Conservation (phyloP, 2,797 vertebrate species). For the Brotogeris chrysoptera region DNA sequence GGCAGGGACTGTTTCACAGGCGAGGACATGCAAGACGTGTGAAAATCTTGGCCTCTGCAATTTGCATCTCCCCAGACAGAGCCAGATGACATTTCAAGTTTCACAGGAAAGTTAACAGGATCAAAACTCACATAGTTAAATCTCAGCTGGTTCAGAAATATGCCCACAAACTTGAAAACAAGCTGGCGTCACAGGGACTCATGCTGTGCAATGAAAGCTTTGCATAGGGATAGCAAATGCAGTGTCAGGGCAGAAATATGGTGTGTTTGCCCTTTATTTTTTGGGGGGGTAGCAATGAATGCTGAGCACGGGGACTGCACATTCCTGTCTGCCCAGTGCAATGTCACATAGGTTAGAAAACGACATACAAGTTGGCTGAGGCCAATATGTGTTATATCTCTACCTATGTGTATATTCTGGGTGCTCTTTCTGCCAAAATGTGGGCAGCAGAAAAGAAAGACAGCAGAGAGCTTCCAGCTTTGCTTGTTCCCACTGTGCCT, state of each 20-base stretch:
- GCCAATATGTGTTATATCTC: not conserved
- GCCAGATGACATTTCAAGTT: not conserved
- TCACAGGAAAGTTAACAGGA: not conserved
- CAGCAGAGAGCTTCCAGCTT: not conserved
- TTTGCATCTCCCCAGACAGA: not conserved
- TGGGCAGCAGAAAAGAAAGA: not conserved
- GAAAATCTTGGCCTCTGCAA: not conserved
- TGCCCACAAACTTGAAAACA: not conserved
- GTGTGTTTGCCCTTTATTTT: not conserved
- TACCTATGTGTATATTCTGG: not conserved
- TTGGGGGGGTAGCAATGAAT: rapidly evolving
- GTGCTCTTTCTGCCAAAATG: not conserved
- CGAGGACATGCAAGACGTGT: rapidly evolving
- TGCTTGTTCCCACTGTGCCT: not conserved
- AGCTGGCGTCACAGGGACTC: not conserved
- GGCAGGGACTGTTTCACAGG: not conserved
- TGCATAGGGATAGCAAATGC: not conserved
- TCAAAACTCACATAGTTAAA: not conserved
- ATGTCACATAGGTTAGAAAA: too few species aligned
- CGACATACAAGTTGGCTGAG: not conserved
- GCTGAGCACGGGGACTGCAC: rapidly evolving
- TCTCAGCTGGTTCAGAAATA: not conserved
- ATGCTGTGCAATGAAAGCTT: rapidly evolving
- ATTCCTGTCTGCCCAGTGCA: not conserved
- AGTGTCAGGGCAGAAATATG: rapidly evolving